Conservation (phyloP, 2,888 invertebrate species). For the Lepidonotus clava region DNA sequence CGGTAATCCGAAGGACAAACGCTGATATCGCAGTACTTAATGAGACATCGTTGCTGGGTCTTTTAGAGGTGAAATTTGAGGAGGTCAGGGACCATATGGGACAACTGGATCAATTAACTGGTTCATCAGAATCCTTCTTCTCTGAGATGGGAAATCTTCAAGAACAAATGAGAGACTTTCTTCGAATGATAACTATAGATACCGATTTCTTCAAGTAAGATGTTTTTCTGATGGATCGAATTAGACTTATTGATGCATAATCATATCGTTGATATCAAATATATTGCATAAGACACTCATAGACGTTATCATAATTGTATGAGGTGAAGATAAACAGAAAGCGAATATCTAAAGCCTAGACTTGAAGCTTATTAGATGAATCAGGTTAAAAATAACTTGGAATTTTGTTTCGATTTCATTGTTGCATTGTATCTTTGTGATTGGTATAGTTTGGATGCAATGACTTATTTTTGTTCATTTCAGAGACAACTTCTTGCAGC, state of each 20-base stretch:
- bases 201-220: slow-evolving; percentile 16
- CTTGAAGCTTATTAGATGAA: no score
- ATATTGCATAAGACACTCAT: no score
- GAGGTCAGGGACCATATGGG: neutral
- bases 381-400: no score
- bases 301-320: no score
- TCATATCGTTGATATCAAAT: neutral
- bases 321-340: no score
- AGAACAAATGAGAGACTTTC: neutral
- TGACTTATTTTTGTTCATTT: no score
- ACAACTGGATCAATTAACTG: neutral
- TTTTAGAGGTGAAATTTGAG: neutral
- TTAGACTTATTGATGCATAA: neutral
- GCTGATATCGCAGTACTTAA: neutral
- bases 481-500: slow-evolving; percentile 43
- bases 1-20: neutral
- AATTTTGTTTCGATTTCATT: no score
- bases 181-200: neutral
- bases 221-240: neutral
- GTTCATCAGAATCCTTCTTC: neutral
- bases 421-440: no score
- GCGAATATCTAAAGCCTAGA: no score
- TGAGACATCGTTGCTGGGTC: neutral
- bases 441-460: no score
- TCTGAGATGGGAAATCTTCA: neutral